Percentiles rank a stretch among this genome's conserved stretches.
phyloP scores from a whole-genome alignment of 1,140 invertebrate species.

The Drosophila aff. region DNA sequence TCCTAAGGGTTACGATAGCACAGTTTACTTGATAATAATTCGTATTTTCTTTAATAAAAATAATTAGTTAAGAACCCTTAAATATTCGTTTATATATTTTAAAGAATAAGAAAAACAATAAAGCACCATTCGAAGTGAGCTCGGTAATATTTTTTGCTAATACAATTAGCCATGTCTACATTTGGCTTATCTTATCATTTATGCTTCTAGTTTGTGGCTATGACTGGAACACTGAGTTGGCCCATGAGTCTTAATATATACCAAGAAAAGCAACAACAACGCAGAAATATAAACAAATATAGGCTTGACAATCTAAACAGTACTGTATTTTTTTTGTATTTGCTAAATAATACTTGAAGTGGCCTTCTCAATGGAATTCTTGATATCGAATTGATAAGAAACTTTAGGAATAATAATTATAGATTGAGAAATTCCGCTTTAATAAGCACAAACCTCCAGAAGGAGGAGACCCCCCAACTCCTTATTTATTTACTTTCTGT shows the following conservation, averaged over 20 bases:
- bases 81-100: background rate
- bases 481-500: background rate
- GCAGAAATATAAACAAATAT: background rate
- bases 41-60: too few relatives aligned
- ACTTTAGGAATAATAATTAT: background rate
- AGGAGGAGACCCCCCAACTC: background rate
- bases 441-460: background rate
- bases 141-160: slow-evolving; percentile 18
- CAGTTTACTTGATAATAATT: too few relatives aligned
- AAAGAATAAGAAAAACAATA: background rate
- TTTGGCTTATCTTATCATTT: slow-evolving; percentile 66
- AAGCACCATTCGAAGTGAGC: background rate
- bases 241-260: background rate
- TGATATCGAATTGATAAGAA: background rate
- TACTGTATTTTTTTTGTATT: too few relatives aligned
- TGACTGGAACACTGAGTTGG: slow-evolving; percentile 17
- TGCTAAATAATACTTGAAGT: background rate
- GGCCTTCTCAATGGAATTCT: background rate
- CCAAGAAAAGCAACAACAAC: background rate
- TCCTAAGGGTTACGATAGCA: too few relatives aligned
- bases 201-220: slow-evolving; percentile 15
- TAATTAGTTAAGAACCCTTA: background rate
- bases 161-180: slow-evolving; percentile 17
- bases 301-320: background rate
- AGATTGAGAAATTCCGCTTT: too few relatives aligned